Evolutionary conservation across 2,113 vertebrate species (phyloP).

Genomic region (Anarhynchus alexandrinus): DNA sequence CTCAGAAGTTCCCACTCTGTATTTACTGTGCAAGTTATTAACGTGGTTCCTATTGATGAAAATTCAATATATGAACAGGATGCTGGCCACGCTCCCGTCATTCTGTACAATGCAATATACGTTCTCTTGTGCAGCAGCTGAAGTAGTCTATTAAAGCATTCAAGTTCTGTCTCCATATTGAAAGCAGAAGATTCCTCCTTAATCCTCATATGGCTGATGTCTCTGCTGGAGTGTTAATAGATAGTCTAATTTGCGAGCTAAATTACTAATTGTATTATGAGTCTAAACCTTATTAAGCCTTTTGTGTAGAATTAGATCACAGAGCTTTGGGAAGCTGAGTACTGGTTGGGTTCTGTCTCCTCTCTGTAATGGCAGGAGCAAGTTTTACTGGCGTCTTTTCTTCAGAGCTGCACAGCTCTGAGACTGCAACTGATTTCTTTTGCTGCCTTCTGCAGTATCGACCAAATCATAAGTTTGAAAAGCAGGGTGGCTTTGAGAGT

Average conservation of each 20-base stretch:
- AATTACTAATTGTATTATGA: conserved; percentile 80
- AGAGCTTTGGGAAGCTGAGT: conserved; percentile 54
- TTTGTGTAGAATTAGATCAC: conserved; percentile 74
- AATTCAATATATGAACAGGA: background rate
- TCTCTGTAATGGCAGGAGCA: background rate
- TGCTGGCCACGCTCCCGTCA: background rate
- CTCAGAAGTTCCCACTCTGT: background rate
- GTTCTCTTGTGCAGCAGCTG: background rate
- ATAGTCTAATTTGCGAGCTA: conserved; percentile 81
- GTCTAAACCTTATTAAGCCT: conserved; percentile 76
- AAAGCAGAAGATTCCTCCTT: conserved; percentile 33
- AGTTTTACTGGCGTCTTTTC: background rate
- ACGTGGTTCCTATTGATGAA: background rate
- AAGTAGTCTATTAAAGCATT: background rate
- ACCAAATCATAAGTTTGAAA: background rate
- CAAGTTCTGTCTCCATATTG: background rate
- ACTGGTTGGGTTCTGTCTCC: background rate
- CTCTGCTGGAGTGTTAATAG: conserved; percentile 73
- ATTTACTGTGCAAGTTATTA: background rate
- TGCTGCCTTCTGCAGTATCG: background rate
- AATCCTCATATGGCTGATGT: conserved; percentile 54
- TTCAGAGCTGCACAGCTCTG: background rate
- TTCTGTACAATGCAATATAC: background rate
- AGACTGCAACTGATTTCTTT: background rate
- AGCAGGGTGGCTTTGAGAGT: background rate